phyloP scores from a whole-genome alignment of 30 jellyfish, hydroid and myxozoan species.

The Catostylus mosaicus region DNA sequence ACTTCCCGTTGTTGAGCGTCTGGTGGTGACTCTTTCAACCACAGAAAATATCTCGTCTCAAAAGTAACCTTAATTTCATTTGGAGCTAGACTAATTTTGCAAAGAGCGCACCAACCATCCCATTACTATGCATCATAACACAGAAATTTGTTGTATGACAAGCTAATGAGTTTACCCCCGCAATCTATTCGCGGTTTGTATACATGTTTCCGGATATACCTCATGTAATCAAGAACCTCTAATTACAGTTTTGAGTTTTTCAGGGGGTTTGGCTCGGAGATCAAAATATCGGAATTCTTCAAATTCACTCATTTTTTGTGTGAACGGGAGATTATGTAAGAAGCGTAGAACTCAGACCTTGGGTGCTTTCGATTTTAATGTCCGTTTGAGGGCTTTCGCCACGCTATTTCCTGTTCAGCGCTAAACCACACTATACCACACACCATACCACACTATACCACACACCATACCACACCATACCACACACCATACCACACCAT shows the following conservation, averaged over 20 bases:
- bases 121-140: background rate
- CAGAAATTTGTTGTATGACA: background rate
- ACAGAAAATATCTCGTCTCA: background rate
- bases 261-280: constrained; percentile 22
- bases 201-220: background rate
- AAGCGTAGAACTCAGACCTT: too few relatives aligned
- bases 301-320: too few relatives aligned
- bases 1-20: background rate
- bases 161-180: background rate
- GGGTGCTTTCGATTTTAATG: too few relatives aligned
- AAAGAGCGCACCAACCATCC: background rate
- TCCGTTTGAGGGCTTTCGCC: too few relatives aligned
- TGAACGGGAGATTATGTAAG: too few relatives aligned
- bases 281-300: too few relatives aligned
- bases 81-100: constrained; percentile 1
- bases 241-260: background rate
- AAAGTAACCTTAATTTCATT: background rate
- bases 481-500: too few relatives aligned
- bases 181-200: background rate
- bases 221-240: background rate
- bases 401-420: too few relatives aligned
- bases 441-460: too few relatives aligned
- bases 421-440: too few relatives aligned
- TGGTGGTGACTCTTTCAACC: background rate
- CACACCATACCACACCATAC: too few relatives aligned